Conservation (phyloP, 1,140 invertebrate species). For the Akabosia matsudoensis region DNA sequence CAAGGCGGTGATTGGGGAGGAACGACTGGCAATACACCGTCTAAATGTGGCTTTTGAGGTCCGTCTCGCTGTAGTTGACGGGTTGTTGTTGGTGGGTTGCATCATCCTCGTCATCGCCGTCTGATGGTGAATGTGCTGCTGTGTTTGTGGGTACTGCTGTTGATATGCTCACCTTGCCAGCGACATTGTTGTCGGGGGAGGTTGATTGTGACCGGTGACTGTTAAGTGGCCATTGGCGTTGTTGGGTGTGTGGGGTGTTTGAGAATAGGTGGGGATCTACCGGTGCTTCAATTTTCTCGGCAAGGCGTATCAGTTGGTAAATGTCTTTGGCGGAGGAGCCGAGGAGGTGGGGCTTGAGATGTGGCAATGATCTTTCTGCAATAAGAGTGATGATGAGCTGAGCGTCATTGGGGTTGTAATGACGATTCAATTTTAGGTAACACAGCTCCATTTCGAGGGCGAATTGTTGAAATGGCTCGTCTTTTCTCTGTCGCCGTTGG, state of each 20-base stretch:
- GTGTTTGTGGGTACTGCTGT: too few relatives aligned
- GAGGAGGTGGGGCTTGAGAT: background rate
- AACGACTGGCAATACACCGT: too few relatives aligned
- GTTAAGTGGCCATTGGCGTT: background rate
- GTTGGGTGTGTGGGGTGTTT: background rate
- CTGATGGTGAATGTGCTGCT: too few relatives aligned
- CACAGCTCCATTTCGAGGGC: slow-evolving; percentile 4
- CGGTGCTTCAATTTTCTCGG: background rate
- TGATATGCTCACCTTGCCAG: too few relatives aligned
- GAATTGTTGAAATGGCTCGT: slow-evolving; percentile 1
- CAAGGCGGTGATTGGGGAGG: too few relatives aligned
- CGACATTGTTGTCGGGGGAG: too few relatives aligned
- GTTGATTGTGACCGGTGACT: background rate
- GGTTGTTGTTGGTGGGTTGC: too few relatives aligned
- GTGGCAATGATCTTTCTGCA: background rate
- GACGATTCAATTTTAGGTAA: background rate
- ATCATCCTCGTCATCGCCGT: too few relatives aligned
- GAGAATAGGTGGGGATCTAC: background rate
- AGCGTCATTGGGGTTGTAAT: too few relatives aligned
- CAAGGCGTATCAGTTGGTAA: background rate
- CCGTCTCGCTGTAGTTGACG: too few relatives aligned
- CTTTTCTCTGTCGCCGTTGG: background rate
- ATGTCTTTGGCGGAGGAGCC: background rate
- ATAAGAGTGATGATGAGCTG: background rate
- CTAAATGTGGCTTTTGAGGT: too few relatives aligned